These are phyloP conservation scores for Dendrocincla fuliginosa DNA, from an alignment of 2,797 vertebrate genomes.

Conservation along the genomic window DNA sequence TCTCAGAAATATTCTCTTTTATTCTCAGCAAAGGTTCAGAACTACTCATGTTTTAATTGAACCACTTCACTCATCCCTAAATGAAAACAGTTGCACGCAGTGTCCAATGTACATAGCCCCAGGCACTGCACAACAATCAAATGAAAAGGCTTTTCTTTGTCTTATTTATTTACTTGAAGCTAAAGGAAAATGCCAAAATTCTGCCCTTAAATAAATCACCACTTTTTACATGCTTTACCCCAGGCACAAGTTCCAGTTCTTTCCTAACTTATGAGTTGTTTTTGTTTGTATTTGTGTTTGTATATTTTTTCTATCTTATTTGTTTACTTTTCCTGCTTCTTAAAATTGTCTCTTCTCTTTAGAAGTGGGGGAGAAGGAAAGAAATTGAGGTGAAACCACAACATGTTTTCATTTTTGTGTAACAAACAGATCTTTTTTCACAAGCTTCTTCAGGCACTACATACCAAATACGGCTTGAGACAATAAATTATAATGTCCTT, in stretches of 20 bases:
- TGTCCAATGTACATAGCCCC: constrained; percentile 63
- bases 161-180: constrained; percentile 64
- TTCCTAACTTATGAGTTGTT: background rate
- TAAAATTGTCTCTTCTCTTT: constrained; percentile 23
- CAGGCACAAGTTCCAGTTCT: constrained; percentile 22
- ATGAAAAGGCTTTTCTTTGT: constrained; percentile 66
- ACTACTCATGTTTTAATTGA: constrained; percentile 50
- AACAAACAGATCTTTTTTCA: constrained; percentile 50
- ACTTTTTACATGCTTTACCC: constrained; percentile 37
- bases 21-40: constrained; percentile 61
- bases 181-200: constrained; percentile 54
- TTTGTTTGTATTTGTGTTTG: constrained; percentile 36
- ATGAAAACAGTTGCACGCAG: constrained; percentile 66
- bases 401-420: constrained; percentile 54
- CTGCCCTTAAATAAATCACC: constrained; percentile 52
- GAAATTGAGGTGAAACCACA: constrained; percentile 54
- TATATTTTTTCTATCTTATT: background rate
- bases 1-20: constrained; percentile 48
- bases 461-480: constrained; percentile 38
- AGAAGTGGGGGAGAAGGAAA: constrained; percentile 28
- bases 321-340: constrained; percentile 53
- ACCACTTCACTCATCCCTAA: constrained; percentile 69
- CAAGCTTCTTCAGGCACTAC: constrained; percentile 44
- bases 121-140: constrained; percentile 57
- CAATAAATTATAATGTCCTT: constrained; percentile 49